Evolutionary conservation across 2,113 vertebrate genomes (phyloP).

Genomic region (Nibea coibor): DNA sequence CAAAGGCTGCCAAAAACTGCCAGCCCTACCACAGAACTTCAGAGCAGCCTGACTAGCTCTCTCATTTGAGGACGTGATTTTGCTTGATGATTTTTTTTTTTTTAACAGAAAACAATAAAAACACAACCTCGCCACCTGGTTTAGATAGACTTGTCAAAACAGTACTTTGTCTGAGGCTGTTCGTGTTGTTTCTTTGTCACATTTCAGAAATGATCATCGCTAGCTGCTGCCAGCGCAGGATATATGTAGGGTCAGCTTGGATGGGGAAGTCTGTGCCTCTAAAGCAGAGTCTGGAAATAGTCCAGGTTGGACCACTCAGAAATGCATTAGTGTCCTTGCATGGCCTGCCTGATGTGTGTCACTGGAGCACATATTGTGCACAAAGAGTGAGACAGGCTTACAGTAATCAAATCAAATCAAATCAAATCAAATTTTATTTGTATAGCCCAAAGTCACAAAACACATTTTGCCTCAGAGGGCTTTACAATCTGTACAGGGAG

Average conservation of each 20-base stretch:
- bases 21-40: slow-evolving; percentile 2
- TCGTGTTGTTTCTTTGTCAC: background rate
- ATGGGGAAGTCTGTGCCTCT: background rate
- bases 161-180: background rate
- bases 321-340: background rate
- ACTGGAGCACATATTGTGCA: background rate
- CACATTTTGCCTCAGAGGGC: no score
- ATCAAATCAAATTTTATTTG: no score
- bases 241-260: background rate
- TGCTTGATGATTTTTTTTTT: background rate
- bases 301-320: background rate
- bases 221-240: background rate
- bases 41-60: background rate
- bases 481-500: no score
- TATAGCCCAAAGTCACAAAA: no score
- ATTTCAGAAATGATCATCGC: background rate
- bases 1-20: slow-evolving; percentile 9
- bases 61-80: slow-evolving; percentile 26
- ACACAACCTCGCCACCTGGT: background rate
- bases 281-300: background rate
- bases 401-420: no score
- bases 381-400: background rate
- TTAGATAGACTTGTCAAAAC: slow-evolving; percentile 20
- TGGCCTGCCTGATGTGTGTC: background rate
- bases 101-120: no score